phyloP scores from a whole-genome alignment of 1,140 invertebrate species.

The Bombyx mandarina region DNA sequence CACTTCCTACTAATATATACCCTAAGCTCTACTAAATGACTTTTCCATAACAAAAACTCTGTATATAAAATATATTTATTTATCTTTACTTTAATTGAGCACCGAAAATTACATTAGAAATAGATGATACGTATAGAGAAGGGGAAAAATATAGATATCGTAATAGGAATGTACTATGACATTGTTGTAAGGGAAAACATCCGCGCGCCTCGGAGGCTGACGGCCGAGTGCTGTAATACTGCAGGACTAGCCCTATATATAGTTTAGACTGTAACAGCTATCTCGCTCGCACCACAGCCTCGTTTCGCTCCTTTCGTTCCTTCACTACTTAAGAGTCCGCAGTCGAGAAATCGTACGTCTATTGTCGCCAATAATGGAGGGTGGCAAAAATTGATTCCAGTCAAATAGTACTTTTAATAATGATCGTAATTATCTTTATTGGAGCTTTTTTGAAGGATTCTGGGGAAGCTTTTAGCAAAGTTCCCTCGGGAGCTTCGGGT shows the following conservation, averaged over 20 bases:
- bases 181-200: constrained; percentile 33
- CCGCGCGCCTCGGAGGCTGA: constrained; percentile 36
- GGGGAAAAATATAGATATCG: constrained; percentile 20
- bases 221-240: constrained; percentile 36
- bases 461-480: constrained; percentile 4
- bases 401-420: constrained; percentile 55
- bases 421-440: constrained; percentile 58
- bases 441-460: constrained; percentile 15
- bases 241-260: constrained; percentile 39
- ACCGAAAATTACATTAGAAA: constrained; percentile 56
- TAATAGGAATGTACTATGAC: constrained; percentile 19
- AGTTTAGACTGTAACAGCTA: constrained; percentile 5
- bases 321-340: constrained; percentile 40
- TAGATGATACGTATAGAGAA: constrained; percentile 61
- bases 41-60: constrained; percentile 41
- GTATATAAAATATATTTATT: constrained; percentile 58
- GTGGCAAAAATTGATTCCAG: constrained; percentile 57
- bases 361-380: constrained; percentile 60
- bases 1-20: constrained; percentile 35
- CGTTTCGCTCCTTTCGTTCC: constrained; percentile 2
- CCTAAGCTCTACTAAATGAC: constrained; percentile 33
- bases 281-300: constrained; percentile 9
- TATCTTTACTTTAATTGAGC: constrained; percentile 39
- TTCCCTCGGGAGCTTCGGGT: constrained; percentile 3
- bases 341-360: constrained; percentile 47